Conservation (phyloP, 2,113 vertebrate genomes). For the Pelobates fuscus region DNA sequence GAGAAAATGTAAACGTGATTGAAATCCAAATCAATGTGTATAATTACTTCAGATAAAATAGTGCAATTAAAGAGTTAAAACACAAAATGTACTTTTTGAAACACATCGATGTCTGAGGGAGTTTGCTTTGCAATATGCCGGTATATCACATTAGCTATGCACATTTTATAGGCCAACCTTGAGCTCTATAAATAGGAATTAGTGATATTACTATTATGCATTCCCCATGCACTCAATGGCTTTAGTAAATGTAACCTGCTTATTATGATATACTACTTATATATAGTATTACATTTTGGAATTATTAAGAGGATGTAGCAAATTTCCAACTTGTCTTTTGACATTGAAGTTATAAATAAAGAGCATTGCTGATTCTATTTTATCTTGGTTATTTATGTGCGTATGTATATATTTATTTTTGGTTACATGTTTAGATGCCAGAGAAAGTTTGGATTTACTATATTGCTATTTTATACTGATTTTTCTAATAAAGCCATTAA, state of each 20-base stretch:
- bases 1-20: background rate
- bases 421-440: too few relatives aligned
- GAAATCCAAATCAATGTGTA: background rate
- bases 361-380: too few relatives aligned
- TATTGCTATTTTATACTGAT: too few relatives aligned
- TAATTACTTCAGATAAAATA: background rate
- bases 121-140: slow-evolving; percentile 8
- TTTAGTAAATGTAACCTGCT: background rate
- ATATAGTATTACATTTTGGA: background rate
- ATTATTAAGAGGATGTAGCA: too few relatives aligned
- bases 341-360: too few relatives aligned
- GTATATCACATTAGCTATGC: slow-evolving; percentile 32
- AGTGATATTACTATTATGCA: background rate
- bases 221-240: background rate
- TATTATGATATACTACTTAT: background rate
- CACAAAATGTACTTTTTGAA: slow-evolving; percentile 10
- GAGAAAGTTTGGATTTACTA: too few relatives aligned
- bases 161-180: slow-evolving; percentile 28
- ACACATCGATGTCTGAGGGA: background rate
- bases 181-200: slow-evolving; percentile 26
- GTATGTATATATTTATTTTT: too few relatives aligned
- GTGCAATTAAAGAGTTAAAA: background rate
- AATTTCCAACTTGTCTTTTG: too few relatives aligned
- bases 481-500: too few relatives aligned
- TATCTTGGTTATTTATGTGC: too few relatives aligned